Conservation (phyloP, 30 jellyfish, hydroid and myxozoan genomes). For the Cassiopea andromeda region DNA sequence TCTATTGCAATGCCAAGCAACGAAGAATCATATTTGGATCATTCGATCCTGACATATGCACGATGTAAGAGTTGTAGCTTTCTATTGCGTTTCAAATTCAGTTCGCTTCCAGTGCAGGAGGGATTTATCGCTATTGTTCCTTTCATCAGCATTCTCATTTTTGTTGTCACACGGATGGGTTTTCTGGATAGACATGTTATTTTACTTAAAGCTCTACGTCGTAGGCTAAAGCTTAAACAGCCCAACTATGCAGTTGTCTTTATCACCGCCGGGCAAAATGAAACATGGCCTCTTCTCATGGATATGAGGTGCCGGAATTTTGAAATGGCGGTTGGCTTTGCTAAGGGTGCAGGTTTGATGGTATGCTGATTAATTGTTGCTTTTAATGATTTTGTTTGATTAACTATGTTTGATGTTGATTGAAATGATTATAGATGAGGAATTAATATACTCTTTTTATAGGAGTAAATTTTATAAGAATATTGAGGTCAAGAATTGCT, state of each 20-base stretch:
- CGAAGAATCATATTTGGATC: constrained; percentile 79
- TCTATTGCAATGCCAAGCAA: constrained; percentile 33
- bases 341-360: constrained; percentile 51
- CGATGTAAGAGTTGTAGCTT: constrained; percentile 47
- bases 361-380: background rate
- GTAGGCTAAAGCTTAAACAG: constrained; percentile 69
- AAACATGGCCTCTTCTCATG: constrained; percentile 31
- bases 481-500: too few species aligned
- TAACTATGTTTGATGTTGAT: background rate
- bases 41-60: constrained; percentile 85
- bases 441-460: too few species aligned
- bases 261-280: constrained; percentile 64
- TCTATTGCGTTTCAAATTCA: background rate
- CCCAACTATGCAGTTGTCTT: constrained; percentile 48
- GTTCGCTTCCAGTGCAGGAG: background rate
- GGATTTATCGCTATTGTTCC: background rate
- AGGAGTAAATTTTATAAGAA: too few species aligned
- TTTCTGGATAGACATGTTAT: too few species aligned
- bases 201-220: too few species aligned
- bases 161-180: too few species aligned
- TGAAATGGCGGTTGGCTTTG: constrained; percentile 64
- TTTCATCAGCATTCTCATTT: too few species aligned
- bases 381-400: background rate
- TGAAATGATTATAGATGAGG: too few species aligned
- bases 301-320: constrained; percentile 64